A percentile compares a stretch with the other conserved stretches of the same genome.
These are phyloP conservation scores for Drosophila nr. perissopoda DNA, from an alignment of 2,888 invertebrate genomes.

Conservation along the genomic window DNA sequence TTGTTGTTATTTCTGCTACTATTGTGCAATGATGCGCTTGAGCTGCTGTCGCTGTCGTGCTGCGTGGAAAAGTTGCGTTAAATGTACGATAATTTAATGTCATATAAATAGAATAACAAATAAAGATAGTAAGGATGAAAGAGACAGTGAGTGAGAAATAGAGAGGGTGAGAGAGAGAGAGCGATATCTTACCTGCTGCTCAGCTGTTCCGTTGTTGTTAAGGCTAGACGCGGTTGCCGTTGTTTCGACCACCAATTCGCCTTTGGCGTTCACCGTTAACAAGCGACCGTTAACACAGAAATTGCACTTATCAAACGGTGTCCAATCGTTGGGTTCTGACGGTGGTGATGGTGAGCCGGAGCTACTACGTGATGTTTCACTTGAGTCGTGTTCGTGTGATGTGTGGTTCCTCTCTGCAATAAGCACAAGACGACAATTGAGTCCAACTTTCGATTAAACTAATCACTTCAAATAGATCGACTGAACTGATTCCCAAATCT, in stretches of 20 bases:
- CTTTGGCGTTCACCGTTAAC: conserved; percentile 86
- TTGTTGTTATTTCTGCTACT: conserved; percentile 38
- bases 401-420: conserved; percentile 63
- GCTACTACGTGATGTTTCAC: conserved; percentile 72
- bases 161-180: neutral
- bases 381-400: conserved; percentile 70
- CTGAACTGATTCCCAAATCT: neutral
- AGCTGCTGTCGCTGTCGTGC: conserved; percentile 89
- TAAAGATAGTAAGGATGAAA: neutral
- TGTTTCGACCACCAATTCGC: conserved; percentile 85
- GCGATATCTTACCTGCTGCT: conserved; percentile 84
- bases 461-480: neutral
- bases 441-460: conserved; percentile 1
- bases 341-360: conserved; percentile 77
- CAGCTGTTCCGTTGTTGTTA: conserved; percentile 40
- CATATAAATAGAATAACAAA: conserved; percentile 14
- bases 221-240: conserved; percentile 75
- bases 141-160: neutral
- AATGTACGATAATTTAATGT: conserved; percentile 42
- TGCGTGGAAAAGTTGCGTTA: conserved; percentile 50
- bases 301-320: conserved; percentile 93
- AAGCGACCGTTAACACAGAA: conserved; percentile 92
- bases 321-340: conserved; percentile 89
- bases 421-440: neutral
- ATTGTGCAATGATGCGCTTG: conserved; percentile 83